Base-by-base conservation (phyloP, 2,113 vertebrate species). In the Bufo bufo region DNA sequence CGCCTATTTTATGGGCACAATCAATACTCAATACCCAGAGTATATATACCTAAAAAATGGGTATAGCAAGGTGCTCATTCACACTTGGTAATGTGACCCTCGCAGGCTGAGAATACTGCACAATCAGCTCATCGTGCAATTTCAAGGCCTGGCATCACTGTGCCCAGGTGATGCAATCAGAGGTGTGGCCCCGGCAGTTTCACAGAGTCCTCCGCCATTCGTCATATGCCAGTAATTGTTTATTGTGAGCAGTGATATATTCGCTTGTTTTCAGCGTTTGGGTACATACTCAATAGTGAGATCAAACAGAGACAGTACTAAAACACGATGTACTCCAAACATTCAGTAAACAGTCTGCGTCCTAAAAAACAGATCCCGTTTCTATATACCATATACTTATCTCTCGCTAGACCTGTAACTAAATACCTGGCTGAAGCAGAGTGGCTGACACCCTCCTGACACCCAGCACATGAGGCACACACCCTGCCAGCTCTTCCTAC, bases 221-320 rank as follows among this genome's bases (percentile, higher is more conserved):
- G 6, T 82, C 58, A 45, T 63, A 4, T 63, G 79, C 79, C 79
- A 82, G 52, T 45, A 12, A 82, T 82, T 82, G 79, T 82, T 82
- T 82, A 63, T 59, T 81, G 79, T 63, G 56, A 63, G 43, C 79
- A 47, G 43, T 82, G 79, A 82, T 82, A 63, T 63, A 82, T 82
- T 47, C 33, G 3, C 58, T 63, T 82, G 54, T 80, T 80, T 45
- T 63, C n/a, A 47, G 16, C 33, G 63, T 17, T 63, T 14, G 58
- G 50, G 77, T 33, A 80, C 77, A 80, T 20, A 33, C 14, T 61
- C 13, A 9, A 81, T 4, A 17, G 33, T 14, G 49, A 63, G 49
- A 63, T n/a, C 13, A 65, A 82, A 66, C 45, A 56, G 11, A 17
- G 17, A 33, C 54, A 58, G 83, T 50, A 59, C 63, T 52, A 50